Percentiles rank a stretch among this genome's conserved stretches.
These are phyloP conservation scores for Tyto alba DNA, from an alignment of 2,113 vertebrate genomes.

Conservation along the genomic window DNA sequence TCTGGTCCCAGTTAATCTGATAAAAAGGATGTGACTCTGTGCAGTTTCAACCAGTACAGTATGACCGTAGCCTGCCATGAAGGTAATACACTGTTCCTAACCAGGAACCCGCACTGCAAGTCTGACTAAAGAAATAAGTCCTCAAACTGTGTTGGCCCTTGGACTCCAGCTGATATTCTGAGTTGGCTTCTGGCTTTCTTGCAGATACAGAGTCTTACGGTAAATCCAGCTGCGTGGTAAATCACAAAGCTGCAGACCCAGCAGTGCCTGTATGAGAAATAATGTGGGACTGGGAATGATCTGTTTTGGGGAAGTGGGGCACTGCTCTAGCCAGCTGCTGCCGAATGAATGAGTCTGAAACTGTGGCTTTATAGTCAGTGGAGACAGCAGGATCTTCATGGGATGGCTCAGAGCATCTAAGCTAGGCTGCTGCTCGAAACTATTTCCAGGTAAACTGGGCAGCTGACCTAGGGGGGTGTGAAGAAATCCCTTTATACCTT, in stretches of 20 bases:
- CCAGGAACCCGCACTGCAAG: background rate
- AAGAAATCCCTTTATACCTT: background rate
- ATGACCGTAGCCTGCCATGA: fast-evolving
- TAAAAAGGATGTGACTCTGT: background rate
- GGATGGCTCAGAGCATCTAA: background rate
- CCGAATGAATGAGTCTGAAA: background rate
- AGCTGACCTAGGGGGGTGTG: background rate
- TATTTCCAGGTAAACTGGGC: background rate
- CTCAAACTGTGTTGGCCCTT: background rate
- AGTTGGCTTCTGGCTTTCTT: background rate
- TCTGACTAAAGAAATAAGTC: background rate
- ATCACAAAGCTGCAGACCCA: background rate
- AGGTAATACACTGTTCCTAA: background rate
- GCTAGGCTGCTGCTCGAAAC: background rate
- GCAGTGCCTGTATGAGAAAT: background rate
- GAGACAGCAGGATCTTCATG: background rate
- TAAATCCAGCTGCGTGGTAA: background rate
- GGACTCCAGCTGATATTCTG: background rate
- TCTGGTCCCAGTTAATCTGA: background rate
- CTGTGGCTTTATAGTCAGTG: background rate
- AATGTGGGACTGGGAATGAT: background rate
- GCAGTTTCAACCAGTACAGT: background rate
- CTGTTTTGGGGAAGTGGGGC: background rate
- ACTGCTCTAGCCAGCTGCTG: background rate
- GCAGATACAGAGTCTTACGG: background rate